Conservation (phyloP, 2,888 invertebrate species). For the Tuta absoluta region DNA sequence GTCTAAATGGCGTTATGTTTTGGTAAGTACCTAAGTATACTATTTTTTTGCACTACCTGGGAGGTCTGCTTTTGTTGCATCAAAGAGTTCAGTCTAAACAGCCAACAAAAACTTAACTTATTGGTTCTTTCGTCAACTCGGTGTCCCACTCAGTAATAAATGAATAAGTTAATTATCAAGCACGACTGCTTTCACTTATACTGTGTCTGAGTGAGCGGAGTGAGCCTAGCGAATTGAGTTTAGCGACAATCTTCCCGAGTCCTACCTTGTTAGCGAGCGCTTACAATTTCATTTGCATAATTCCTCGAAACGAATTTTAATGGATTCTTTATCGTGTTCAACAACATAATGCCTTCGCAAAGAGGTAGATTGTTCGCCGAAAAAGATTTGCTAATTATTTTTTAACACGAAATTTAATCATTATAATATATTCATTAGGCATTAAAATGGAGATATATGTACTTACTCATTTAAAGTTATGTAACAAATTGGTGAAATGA, state of each 20-base stretch:
- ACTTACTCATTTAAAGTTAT: no score
- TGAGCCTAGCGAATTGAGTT: slow-evolving; percentile 60
- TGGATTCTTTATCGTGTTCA: slow-evolving; percentile 66
- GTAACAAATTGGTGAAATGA: no score
- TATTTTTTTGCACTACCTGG: no score
- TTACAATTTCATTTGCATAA: slow-evolving; percentile 74
- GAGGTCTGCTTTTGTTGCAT: no score
- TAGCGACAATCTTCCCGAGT: slow-evolving; percentile 65
- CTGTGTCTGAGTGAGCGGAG: background rate
- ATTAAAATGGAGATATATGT: no score
- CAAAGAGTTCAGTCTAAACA: no score
- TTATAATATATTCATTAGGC: background rate
- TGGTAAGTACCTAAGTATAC: no score
- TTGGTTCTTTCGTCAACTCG: no score
- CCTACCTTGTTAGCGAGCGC: slow-evolving; percentile 64
- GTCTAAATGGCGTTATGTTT: no score
- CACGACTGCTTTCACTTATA: background rate
- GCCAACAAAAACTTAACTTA: no score
- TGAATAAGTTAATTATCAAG: background rate
- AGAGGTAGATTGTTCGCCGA: slow-evolving; percentile 41
- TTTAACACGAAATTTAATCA: slow-evolving; percentile 12
- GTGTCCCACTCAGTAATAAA: no score
- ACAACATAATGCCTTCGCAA: slow-evolving; percentile 61
- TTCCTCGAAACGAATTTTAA: slow-evolving; percentile 70
- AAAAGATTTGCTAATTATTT: slow-evolving; percentile 45